Base-by-base conservation (phyloP, 1,140 invertebrate species). In the Batillaria attramentaria region DNA sequence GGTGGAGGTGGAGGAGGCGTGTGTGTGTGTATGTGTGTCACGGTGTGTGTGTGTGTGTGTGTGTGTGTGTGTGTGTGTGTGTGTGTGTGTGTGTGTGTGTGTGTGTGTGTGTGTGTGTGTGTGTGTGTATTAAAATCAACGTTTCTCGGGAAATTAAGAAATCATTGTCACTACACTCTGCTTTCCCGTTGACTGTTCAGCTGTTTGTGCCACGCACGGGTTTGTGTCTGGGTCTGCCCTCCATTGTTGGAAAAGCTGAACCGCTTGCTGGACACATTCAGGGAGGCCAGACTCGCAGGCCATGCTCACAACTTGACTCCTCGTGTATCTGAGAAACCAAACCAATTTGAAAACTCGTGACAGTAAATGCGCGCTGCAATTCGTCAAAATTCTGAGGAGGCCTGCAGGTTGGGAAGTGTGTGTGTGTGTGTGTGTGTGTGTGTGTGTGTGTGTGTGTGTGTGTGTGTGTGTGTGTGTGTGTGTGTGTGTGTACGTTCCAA, bases 41-140 rank as follows among this genome's bases (percentile, higher is more conserved):
- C 13, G 10, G 62, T 65, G 62, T 33, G 62, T 65, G 62, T 65
- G 62, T 65, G 62, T 65, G 62, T 65, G 62, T 65, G 62, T 65
- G 62, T 65, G 62, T 65, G 62, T 65, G 62, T 65, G 62, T 65
- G 62, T 65, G 28, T 65, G 62, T 65, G 62, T 65, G 62, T 65
- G 62, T 33, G 62, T 65, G 62, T 65, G 62, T 65, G 62, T 65
- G 62, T 65, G 62, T 65, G 62, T 65, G 28, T 65, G 62, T 24
- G 10, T 24, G 62, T 24, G 10, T 24, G 28, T 24, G 10, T 24
- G 62, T 24, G 28, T 4, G 28, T 24, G 24, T 6, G 6, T 6
- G 24, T 60, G 24, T 60, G 28, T 65, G 28, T 65, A 33, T 65
- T 65, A 20, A 4, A 35, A 24, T 13, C 46, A 13, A 50, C 46